These are phyloP conservation scores for Lasiommata megera DNA, from an alignment of 2,888 invertebrate genomes.

Conservation along the genomic window DNA sequence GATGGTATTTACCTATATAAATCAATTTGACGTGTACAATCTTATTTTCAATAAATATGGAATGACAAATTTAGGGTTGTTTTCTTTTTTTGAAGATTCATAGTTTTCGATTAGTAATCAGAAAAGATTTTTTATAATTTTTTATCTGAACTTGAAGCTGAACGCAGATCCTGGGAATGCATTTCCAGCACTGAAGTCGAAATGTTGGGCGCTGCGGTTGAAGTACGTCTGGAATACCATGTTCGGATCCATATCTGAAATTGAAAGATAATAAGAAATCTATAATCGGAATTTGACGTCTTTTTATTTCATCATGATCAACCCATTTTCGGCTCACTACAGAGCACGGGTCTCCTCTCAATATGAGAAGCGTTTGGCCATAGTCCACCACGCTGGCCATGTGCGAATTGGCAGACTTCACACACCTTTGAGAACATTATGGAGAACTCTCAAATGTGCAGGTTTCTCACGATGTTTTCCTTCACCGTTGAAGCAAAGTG, in stretches of 20 bases:
- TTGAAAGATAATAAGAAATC: constrained; percentile 28
- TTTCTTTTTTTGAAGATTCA: constrained; percentile 24
- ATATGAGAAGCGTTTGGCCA: no score
- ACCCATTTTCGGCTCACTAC: no score
- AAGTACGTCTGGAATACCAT: constrained; percentile 94
- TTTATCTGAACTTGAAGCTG: constrained; percentile 86
- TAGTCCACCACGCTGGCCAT: no score
- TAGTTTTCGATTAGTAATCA: constrained; percentile 6
- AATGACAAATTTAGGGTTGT: constrained; percentile 39
- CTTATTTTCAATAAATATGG: constrained; percentile 30
- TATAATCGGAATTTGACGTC: neutral
- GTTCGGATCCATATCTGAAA: constrained; percentile 90
- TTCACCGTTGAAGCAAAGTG: no score
- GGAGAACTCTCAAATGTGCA: no score
- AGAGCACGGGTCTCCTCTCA: no score
- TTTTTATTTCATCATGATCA: no score
- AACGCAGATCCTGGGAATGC: constrained; percentile 83
- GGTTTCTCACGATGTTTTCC: no score
- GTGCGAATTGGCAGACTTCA: no score
- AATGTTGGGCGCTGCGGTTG: constrained; percentile 79
- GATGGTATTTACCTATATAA: constrained; percentile 11
- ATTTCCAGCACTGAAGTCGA: constrained; percentile 76
- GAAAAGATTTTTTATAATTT: neutral
- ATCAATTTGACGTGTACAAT: constrained; percentile 10
- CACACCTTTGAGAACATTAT: no score